Percentiles rank a stretch among this genome's conserved stretches.
phyloP scores from a whole-genome alignment of 2,797 vertebrate species.

The Apogon hyalosoma region DNA sequence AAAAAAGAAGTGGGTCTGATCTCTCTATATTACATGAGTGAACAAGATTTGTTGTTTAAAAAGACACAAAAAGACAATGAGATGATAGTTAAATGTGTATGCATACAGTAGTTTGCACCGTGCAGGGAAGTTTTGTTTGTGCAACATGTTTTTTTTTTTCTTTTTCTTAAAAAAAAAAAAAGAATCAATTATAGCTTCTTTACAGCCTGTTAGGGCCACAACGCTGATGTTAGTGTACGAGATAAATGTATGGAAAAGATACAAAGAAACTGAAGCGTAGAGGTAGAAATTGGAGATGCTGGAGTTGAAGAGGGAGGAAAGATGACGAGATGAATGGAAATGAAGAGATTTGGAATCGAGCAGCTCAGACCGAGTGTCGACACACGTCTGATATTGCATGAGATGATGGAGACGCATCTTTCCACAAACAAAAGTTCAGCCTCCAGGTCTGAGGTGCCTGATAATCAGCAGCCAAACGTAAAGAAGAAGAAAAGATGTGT shows the following conservation, averaged over 20 bases:
- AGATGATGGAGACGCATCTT: neutral
- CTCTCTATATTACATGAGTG: conserved; percentile 83
- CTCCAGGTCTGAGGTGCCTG: conserved; percentile 38
- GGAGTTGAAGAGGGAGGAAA: conserved; percentile 19
- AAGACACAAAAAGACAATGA: conserved; percentile 59
- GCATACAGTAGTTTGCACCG: conserved; percentile 85
- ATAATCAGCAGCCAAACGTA: conserved; percentile 32
- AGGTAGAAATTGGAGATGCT: conserved; percentile 67
- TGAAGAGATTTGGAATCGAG: conserved; percentile 17
- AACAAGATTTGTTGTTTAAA: conserved; percentile 51
- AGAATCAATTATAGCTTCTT: conserved; percentile 50
- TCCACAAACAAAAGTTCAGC: neutral
- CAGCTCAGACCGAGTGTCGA: conserved; percentile 39
- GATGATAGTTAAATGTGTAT: conserved; percentile 73
- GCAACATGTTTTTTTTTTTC: conserved; percentile 60
- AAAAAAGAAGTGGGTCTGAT: conserved; percentile 82
- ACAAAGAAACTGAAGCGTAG: conserved; percentile 52
- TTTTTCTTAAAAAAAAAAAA: conserved; percentile 28
- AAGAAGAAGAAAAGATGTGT: neutral
- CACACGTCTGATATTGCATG: neutral
- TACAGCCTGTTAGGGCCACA: conserved; percentile 32
- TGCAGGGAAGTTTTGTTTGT: conserved; percentile 74
- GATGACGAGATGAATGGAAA: neutral
- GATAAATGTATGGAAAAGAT: conserved; percentile 39
- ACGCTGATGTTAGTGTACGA: conserved; percentile 45